Evolutionary conservation across 2,113 vertebrate genomes (phyloP), one percentile per base, ranked within the genome.

Genomic region (Pantherophis guttatus): DNA sequence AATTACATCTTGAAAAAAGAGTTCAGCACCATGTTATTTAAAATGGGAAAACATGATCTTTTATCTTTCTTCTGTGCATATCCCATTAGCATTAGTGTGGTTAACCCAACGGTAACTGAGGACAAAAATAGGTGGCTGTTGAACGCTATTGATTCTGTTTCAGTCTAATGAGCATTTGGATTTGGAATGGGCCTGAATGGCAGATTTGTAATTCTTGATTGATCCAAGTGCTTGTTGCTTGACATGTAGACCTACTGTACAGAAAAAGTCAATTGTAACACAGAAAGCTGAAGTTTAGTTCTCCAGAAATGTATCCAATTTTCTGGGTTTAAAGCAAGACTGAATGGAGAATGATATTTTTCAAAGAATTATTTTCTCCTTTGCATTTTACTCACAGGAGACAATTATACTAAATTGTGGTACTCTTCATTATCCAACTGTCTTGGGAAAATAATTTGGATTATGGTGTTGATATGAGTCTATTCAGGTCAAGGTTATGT

Each of bases 161-260:
- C 89, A 92, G 39, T 91, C 93, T 97, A 96, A 96, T 55, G 53
- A 96, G 95, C 58, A 90, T 89, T 91, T 86, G 65, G 91, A 58
- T 13, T 92, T 24, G 44, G 75, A 57, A 26, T 94, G n/a, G 1
- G 94, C 75, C 53, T 70, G 12, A 91, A 2, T 2, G 24, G 55
- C 24, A 29, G 5, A 26, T 55, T 59, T 86, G 3, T 26, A 7
- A 21, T 4, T 59, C 12, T 19, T 2, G 23, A 44, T 65, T 91
- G 62, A 96, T 88, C 88, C 0, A 0, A 65, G 44, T 92, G 39
- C 13, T 86, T 90, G 90, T 90, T 93, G 95, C 94, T 96, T 86
- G 58, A 1, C 6, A 3, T 50, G 17, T 5, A 50, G 24, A 12
- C 54, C 5, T 29, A 62, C 9, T 26, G 9, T 62, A 93, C 15